Evolutionary conservation across 2,113 vertebrate genomes (phyloP).

Genomic region (Smithornis capensis): DNA sequence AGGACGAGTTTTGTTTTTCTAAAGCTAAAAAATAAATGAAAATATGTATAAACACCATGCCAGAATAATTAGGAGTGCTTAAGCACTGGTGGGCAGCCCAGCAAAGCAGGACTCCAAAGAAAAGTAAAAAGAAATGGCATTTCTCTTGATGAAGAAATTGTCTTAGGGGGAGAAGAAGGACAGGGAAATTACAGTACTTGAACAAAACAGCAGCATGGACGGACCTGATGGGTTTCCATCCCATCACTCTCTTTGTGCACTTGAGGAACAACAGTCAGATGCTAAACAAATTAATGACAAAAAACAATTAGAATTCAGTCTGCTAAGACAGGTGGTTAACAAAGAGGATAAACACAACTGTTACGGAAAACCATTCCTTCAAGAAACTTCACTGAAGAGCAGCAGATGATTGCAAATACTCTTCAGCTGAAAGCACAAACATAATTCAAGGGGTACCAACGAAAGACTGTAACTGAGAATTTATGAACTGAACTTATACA

Average conservation of each 20-base stretch:
- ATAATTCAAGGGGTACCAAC: not conserved
- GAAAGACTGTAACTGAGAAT: not conserved
- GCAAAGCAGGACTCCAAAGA: not conserved
- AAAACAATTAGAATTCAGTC: not conserved
- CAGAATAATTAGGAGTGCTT: not conserved
- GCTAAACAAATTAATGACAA: not conserved
- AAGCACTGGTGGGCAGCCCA: not conserved
- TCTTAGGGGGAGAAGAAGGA: not conserved
- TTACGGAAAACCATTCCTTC: not conserved
- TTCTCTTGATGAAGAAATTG: not conserved
- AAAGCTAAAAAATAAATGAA: not conserved
- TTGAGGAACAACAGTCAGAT: not conserved
- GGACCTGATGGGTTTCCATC: not conserved
- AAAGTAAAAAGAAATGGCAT: not conserved
- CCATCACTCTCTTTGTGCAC: not conserved
- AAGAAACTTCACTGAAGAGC: not conserved
- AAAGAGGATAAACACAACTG: not conserved
- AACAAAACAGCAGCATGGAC: not conserved
- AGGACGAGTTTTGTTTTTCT: not conserved
- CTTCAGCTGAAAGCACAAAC: not conserved
- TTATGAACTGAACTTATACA: not conserved
- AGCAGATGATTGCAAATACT: not conserved
- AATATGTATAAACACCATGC: not conserved
- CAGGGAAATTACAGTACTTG: not conserved
- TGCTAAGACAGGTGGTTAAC: not conserved